A percentile compares a stretch with the other conserved stretches of the same genome.
These are phyloP conservation scores for Tetranychus truncatus DNA, from an alignment of 2,888 invertebrate species.

Conservation along the genomic window DNA sequence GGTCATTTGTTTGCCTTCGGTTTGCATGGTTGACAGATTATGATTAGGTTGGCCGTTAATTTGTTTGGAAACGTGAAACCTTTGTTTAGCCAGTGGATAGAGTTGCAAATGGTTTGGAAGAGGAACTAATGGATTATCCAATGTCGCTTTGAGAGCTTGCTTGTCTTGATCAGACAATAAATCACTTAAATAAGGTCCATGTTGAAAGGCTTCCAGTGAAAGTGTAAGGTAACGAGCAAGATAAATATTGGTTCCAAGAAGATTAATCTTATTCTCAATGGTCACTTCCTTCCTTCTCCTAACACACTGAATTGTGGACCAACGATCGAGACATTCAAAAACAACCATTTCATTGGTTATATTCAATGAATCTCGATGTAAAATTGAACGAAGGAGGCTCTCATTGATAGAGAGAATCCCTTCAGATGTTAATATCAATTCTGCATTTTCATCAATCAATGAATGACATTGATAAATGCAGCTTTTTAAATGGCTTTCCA, in stretches of 20 bases:
- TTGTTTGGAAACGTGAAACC: constrained; percentile 9
- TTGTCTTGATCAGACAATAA: constrained; percentile 40
- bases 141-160: not conserved
- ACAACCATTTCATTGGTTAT: constrained; percentile 41
- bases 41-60: not conserved
- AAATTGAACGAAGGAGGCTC: constrained; percentile 45
- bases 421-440: constrained; percentile 38
- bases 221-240: constrained; percentile 49
- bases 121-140: not conserved
- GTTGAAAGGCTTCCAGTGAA: constrained; percentile 44
- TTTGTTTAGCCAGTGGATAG: constrained; percentile 10
- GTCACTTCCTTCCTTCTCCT: constrained; percentile 39
- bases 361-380: constrained; percentile 47
- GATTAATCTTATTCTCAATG: constrained; percentile 37
- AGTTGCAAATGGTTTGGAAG: constrained; percentile 13
- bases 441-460: constrained; percentile 43
- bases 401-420: constrained; percentile 45
- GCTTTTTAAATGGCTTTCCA: constrained; percentile 38
- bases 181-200: constrained; percentile 41
- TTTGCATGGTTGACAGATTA: not conserved
- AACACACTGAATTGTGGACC: constrained; percentile 43
- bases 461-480: constrained; percentile 48
- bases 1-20: not conserved
- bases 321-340: constrained; percentile 45
- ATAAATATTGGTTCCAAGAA: constrained; percentile 42